Percentiles rank a stretch among this genome's conserved stretches.
These are phyloP conservation scores for Corapipo altera DNA, from an alignment of 2,113 vertebrate species.

Conservation along the genomic window DNA sequence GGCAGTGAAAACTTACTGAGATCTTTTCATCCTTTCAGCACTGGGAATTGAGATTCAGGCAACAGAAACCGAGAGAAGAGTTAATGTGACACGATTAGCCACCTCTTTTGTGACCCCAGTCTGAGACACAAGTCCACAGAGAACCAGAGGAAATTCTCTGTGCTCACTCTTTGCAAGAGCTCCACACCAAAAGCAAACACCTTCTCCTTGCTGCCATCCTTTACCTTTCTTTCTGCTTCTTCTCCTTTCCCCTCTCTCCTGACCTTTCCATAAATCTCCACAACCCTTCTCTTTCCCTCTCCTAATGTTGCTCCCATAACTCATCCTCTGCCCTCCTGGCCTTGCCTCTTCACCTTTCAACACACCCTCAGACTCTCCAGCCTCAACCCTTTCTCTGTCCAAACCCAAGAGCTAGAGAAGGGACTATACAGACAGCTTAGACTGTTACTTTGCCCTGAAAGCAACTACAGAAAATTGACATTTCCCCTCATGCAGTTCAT, in stretches of 20 bases:
- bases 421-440: neutral
- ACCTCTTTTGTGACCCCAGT: neutral
- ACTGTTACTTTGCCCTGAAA: neutral
- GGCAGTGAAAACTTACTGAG: neutral
- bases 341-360: neutral
- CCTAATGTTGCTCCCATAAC: neutral
- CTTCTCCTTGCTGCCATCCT: neutral
- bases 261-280: neutral
- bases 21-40: neutral
- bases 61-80: neutral
- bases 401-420: neutral
- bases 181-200: neutral
- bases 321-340: neutral
- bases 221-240: neutral
- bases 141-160: neutral
- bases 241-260: neutral
- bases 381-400: neutral
- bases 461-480: neutral
- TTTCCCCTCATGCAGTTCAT: neutral
- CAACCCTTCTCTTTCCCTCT: neutral
- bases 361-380: neutral
- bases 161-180: neutral
- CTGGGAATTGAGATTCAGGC: neutral
- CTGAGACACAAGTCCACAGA: neutral
- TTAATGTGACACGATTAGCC: neutral